Conservation (phyloP, 2,888 invertebrate species). For the Chrysolina americana region DNA sequence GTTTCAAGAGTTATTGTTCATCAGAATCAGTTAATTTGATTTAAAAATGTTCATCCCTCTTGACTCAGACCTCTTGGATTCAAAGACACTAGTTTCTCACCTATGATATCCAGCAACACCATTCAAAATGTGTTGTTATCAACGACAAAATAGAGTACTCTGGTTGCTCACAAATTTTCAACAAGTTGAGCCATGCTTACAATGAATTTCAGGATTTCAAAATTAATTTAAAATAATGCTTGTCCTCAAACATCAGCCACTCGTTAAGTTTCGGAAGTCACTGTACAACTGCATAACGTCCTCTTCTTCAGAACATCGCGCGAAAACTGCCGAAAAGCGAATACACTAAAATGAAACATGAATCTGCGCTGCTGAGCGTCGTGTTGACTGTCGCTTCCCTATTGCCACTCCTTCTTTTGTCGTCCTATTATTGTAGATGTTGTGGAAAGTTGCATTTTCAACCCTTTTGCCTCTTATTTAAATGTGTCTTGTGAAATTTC, state of each 20-base stretch:
- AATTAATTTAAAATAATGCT: too few species aligned
- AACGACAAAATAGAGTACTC: too few species aligned
- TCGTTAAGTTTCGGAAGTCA: neutral
- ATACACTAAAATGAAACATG: conserved; percentile 10
- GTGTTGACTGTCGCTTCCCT: conserved; percentile 1
- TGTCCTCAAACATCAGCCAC: neutral
- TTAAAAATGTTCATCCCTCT: neutral
- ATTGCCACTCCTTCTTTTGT: conserved; percentile 2
- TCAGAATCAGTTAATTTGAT: too few species aligned
- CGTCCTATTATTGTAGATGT: neutral
- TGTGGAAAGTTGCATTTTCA: neutral
- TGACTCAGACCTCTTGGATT: neutral
- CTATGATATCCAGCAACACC: neutral
- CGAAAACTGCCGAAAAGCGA: conserved; percentile 15
- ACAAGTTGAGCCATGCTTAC: too few species aligned
- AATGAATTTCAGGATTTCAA: too few species aligned
- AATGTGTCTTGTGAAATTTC: too few species aligned
- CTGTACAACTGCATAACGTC: neutral
- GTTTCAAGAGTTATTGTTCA: too few species aligned
- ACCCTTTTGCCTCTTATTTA: neutral
- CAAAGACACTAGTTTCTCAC: neutral
- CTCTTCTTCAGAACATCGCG: conserved; percentile 4
- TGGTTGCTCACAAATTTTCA: too few species aligned
- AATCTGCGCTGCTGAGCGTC: conserved; percentile 16
- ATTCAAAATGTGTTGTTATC: neutral